These are phyloP conservation scores for Brenthis hecate DNA, from an alignment of 2,888 invertebrate genomes.

Conservation along the genomic window DNA sequence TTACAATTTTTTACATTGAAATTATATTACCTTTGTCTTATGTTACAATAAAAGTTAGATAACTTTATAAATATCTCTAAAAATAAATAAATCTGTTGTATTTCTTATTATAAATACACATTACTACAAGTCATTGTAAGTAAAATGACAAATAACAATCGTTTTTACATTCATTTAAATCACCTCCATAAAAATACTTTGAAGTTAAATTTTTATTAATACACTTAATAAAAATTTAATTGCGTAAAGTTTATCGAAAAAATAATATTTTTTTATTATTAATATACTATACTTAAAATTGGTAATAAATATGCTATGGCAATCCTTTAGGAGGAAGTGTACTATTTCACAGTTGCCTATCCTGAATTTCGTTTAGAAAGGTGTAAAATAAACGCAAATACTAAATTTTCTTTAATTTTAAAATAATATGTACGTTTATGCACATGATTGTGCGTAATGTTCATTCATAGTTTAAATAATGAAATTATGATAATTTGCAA, in stretches of 20 bases:
- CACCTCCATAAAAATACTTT: too few relatives aligned
- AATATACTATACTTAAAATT: neutral
- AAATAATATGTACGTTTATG: too few relatives aligned
- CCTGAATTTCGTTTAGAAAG: constrained; percentile 39
- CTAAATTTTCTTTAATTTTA: too few relatives aligned
- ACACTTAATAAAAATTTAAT: too few relatives aligned
- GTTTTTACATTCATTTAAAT: too few relatives aligned
- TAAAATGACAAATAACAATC: too few relatives aligned
- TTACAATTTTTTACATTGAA: constrained; percentile 6
- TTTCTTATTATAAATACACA: neutral
- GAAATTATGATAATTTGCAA: neutral
- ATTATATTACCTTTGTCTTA: neutral
- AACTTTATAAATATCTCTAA: neutral
- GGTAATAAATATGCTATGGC: constrained; percentile 35
- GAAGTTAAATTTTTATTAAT: too few relatives aligned
- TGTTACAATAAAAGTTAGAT: neutral
- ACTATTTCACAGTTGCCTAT: constrained; percentile 44
- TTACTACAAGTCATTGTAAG: too few relatives aligned
- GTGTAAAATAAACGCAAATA: too few relatives aligned
- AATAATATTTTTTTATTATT: neutral
- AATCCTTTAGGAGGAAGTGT: constrained; percentile 50
- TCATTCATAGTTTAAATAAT: too few relatives aligned
- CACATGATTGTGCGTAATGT: too few relatives aligned
- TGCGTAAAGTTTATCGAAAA: too few relatives aligned
- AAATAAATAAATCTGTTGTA: neutral